Percentiles rank a stretch among this genome's conserved stretches.
These are phyloP conservation scores for Lasioglossum morio DNA, from an alignment of 2,888 invertebrate genomes.

Conservation along the genomic window DNA sequence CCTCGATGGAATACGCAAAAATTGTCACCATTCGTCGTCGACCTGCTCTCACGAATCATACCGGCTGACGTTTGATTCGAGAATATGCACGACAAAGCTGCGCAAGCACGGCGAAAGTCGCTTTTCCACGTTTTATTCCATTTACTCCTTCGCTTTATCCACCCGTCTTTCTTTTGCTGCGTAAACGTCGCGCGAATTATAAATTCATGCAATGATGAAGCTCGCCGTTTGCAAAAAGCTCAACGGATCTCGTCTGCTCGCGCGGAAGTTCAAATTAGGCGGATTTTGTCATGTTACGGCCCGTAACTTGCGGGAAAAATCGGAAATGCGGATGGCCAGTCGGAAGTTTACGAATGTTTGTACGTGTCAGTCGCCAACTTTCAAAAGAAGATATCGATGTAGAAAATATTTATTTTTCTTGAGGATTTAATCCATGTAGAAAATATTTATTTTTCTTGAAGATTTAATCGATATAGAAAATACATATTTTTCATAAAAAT, in stretches of 20 bases:
- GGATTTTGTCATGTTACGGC: background rate
- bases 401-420: too few species aligned
- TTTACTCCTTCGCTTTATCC: background rate
- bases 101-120: background rate
- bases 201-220: background rate
- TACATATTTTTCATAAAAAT: too few species aligned
- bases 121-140: background rate
- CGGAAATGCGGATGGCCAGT: too few species aligned
- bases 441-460: too few species aligned
- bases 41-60: background rate
- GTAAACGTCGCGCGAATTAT: background rate
- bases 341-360: too few species aligned
- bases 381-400: too few species aligned
- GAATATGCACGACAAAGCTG: background rate
- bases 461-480: too few species aligned
- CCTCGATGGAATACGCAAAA: background rate
- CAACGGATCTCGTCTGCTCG: background rate
- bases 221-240: background rate
- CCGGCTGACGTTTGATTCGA: background rate
- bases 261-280: background rate
- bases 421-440: too few species aligned
- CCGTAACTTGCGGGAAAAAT: too few species aligned
- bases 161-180: background rate
- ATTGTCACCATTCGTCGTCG: slow-evolving; percentile 1
- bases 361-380: too few species aligned